Conservation (phyloP, 2,797 vertebrate genomes). For the Florisuga fusca region DNA sequence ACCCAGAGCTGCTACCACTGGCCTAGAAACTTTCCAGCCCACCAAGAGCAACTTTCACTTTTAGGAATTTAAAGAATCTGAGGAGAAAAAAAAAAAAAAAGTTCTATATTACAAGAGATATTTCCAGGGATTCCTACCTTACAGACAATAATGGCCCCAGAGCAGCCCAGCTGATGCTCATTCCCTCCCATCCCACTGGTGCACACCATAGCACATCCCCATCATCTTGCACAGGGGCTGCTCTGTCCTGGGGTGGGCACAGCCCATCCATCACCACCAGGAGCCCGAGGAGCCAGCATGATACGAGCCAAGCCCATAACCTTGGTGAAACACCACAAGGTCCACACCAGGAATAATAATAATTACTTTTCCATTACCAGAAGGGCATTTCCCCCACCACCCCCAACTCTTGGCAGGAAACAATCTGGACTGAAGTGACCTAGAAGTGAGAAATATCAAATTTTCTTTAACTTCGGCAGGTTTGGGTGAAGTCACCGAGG, state of each 20-base stretch:
- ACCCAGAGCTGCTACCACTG: neutral
- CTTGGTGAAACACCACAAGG: neutral
- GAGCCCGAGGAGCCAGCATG: accelerated
- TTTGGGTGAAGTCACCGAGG: slow-evolving; percentile 14
- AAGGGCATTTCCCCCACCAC: neutral
- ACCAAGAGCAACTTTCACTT: neutral
- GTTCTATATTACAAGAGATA: accelerated
- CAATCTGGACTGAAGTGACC: slow-evolving; percentile 42
- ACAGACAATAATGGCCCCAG: accelerated
- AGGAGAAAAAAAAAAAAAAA: accelerated
- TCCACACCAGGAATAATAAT: neutral
- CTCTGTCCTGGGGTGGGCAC: accelerated
- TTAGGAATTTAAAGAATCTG: neutral
- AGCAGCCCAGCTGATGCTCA: accelerated
- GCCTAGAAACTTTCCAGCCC: neutral
- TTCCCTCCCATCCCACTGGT: neutral
- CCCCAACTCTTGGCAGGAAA: slow-evolving; percentile 14
- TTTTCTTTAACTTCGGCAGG: neutral
- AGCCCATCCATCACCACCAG: neutral
- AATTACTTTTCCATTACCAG: slow-evolving; percentile 36
- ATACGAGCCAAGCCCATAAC: neutral
- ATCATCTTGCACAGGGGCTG: accelerated
- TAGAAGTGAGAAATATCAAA: slow-evolving; percentile 48
- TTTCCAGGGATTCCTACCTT: neutral
- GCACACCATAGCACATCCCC: accelerated